A percentile compares a stretch with the other conserved stretches of the same genome.
phyloP scores from a whole-genome alignment of 2,797 vertebrate species.

The Oryzias dopingdopingensis region DNA sequence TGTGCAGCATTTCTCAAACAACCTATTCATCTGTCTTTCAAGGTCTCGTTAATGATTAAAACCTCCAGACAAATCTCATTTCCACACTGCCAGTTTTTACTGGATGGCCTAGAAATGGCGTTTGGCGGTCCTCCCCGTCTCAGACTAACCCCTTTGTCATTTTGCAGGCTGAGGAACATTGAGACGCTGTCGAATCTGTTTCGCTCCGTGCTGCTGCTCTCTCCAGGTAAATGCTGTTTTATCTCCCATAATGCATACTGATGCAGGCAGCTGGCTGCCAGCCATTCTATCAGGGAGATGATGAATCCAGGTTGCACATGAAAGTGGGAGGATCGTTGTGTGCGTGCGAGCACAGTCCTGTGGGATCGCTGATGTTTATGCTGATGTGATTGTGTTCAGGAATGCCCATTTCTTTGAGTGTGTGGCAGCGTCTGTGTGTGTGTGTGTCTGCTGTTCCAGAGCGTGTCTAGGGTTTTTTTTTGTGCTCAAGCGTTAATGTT shows the following conservation, averaged over 20 bases:
- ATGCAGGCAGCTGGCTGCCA: conserved; percentile 62
- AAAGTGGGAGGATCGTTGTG: conserved; percentile 48
- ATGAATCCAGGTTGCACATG: conserved; percentile 61
- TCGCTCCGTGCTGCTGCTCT: conserved; percentile 85
- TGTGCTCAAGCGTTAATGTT: not conserved
- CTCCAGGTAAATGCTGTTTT: conserved; percentile 77
- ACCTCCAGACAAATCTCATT: conserved; percentile 55
- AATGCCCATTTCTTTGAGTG: not conserved
- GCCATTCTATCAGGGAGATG: conserved; percentile 56
- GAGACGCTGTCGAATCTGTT: conserved; percentile 89
- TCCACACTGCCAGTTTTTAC: conserved; percentile 38
- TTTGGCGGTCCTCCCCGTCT: conserved; percentile 41
- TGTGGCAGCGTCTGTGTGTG: conserved; percentile 1
- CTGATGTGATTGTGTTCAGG: conserved; percentile 12
- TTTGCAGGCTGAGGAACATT: conserved; percentile 85
- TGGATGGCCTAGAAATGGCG: conserved; percentile 36
- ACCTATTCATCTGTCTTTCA: conserved; percentile 29
- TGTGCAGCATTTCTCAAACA: conserved; percentile 37
- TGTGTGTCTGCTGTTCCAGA: not conserved
- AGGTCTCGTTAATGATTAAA: conserved; percentile 51
- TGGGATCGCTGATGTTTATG: conserved; percentile 20
- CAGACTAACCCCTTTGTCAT: conserved; percentile 46
- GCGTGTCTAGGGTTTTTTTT: conserved; percentile 1
- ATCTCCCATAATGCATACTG: conserved; percentile 61
- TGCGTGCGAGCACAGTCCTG: conserved; percentile 13